Percentiles rank a stretch among this genome's conserved stretches.
These are phyloP conservation scores for Stictocephala bisonia DNA, from an alignment of 2,888 invertebrate species.

Conservation along the genomic window DNA sequence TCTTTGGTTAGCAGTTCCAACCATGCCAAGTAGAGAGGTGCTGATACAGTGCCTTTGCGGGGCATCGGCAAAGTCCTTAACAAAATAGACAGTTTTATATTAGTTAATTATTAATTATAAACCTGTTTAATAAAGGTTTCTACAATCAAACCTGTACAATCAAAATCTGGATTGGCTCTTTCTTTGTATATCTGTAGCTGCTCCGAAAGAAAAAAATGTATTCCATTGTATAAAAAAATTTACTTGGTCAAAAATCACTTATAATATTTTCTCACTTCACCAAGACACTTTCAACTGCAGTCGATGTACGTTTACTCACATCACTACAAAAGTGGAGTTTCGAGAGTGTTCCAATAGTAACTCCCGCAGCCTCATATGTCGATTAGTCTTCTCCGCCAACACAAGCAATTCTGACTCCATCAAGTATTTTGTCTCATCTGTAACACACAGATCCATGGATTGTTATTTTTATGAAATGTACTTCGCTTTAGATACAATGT, in stretches of 20 bases:
- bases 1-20: conserved; percentile 88
- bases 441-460: background rate
- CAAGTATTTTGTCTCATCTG: conserved; percentile 39
- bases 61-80: conserved; percentile 90
- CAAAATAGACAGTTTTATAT: too few relatives aligned
- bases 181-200: too few relatives aligned
- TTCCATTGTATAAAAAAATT: too few relatives aligned
- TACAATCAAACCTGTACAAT: too few relatives aligned
- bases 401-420: conserved; percentile 72
- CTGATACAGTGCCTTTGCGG: conserved; percentile 87
- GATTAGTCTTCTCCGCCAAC: conserved; percentile 86
- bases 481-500: background rate
- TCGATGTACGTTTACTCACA: conserved; percentile 73
- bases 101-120: too few relatives aligned
- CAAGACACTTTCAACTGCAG: too few relatives aligned
- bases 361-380: conserved; percentile 91
- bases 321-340: conserved; percentile 87
- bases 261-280: too few relatives aligned
- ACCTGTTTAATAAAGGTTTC: too few relatives aligned
- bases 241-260: too few relatives aligned
- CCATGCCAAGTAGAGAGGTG: conserved; percentile 96
- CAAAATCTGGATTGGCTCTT: too few relatives aligned
- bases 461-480: background rate
- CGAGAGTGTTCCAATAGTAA: conserved; percentile 87
- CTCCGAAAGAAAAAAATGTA: too few relatives aligned